Evolutionary conservation across 2,888 invertebrate species (phyloP).

Genomic region (Aromia moschata): DNA sequence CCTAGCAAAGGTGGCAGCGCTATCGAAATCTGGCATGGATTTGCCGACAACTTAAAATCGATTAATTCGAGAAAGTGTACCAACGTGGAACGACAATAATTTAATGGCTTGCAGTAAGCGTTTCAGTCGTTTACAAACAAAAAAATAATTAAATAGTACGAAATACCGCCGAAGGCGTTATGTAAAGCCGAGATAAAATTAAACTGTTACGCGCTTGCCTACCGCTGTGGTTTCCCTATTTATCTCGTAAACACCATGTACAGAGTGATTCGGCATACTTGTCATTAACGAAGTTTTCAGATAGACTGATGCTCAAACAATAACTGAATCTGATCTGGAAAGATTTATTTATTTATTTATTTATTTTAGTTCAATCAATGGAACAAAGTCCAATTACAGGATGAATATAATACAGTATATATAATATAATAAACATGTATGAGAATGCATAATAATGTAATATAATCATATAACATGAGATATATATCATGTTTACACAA

Average conservation of each 20-base stretch:
- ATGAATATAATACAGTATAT: too few relatives aligned
- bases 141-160: conserved; percentile 24
- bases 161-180: conserved; percentile 12
- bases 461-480: too few relatives aligned
- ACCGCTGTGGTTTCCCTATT: conserved; percentile 16
- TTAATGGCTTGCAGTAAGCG: conserved; percentile 12
- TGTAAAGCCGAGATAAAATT: conserved; percentile 17
- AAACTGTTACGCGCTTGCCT: conserved; percentile 18
- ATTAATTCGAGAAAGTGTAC: conserved; percentile 27
- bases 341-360: too few relatives aligned
- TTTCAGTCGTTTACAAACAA: conserved; percentile 1
- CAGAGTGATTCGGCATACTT: too few relatives aligned
- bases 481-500: too few relatives aligned
- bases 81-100: conserved; percentile 6
- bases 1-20: background rate
- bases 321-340: too few relatives aligned
- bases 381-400: too few relatives aligned
- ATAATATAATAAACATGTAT: too few relatives aligned
- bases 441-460: too few relatives aligned
- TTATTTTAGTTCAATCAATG: too few relatives aligned
- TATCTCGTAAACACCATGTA: conserved; percentile 13
- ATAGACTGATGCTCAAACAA: too few relatives aligned
- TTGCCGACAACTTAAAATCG: conserved; percentile 2
- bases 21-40: background rate
- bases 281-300: too few relatives aligned